Conservation (phyloP, 2,113 vertebrate species). For the Oncorhynchus clarkii region DNA sequence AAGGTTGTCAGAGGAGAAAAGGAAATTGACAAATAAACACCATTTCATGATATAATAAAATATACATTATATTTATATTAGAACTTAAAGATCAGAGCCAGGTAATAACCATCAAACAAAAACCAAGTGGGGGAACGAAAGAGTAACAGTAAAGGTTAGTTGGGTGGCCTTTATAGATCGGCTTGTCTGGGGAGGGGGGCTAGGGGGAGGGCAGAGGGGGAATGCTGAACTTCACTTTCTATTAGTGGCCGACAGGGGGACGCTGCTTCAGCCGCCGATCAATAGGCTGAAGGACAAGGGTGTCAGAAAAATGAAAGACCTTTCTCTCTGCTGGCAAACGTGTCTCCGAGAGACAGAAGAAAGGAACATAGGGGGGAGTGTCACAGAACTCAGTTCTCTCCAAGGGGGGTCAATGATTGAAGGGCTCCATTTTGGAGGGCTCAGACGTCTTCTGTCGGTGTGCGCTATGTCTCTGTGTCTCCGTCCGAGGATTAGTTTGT, state of each 20-base stretch:
- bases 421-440: constrained; percentile 38
- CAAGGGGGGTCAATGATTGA: constrained; percentile 32
- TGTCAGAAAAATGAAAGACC: constrained; percentile 76
- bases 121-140: constrained; percentile 8
- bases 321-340: constrained; percentile 45
- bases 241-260: constrained; percentile 68
- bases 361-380: not conserved
- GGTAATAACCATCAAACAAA: not conserved
- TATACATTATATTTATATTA: no score
- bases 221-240: constrained; percentile 77
- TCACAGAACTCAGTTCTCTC: not conserved
- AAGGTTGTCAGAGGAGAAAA: no score
- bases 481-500: not conserved
- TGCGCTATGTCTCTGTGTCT: not conserved
- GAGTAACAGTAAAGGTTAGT: constrained; percentile 62
- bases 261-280: constrained; percentile 64
- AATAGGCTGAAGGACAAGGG: constrained; percentile 77
- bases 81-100: no score
- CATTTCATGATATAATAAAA: no score
- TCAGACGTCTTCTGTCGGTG: not conserved
- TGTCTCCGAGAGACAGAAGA: not conserved
- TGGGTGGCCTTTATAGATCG: constrained; percentile 71
- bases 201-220: constrained; percentile 9
- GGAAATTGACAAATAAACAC: no score
- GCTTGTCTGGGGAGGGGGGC: constrained; percentile 47